Conservation (phyloP, 35 echinoderm and acorn worm species). For the Heliocidaris erythrogramma region DNA sequence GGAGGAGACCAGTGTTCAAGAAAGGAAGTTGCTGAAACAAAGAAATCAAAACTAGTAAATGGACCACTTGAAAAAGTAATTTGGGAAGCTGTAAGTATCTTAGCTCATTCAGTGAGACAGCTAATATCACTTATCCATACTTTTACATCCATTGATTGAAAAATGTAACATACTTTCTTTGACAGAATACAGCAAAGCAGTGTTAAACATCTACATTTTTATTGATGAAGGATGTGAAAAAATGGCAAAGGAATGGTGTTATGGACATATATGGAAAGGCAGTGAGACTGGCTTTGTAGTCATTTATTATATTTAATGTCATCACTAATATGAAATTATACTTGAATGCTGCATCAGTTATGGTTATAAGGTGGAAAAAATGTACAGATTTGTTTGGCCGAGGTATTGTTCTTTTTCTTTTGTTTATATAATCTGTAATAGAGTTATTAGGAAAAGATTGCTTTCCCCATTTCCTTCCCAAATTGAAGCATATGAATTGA, state of each 20-base stretch:
- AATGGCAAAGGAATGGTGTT: too few relatives aligned
- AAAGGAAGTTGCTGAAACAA: conserved; percentile 76
- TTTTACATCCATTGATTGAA: background rate
- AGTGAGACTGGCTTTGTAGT: background rate
- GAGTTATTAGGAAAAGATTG: too few relatives aligned
- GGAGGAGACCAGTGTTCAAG: conserved; percentile 54
- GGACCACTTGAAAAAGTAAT: conserved; percentile 70
- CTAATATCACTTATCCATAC: background rate
- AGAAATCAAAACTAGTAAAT: conserved; percentile 63
- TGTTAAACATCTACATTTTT: background rate
- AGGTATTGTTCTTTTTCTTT: too few relatives aligned
- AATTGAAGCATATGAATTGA: too few relatives aligned
- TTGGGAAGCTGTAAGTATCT: conserved; percentile 77
- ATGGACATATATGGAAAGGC: background rate
- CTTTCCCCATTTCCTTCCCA: too few relatives aligned
- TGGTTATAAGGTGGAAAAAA: too few relatives aligned
- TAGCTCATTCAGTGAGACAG: background rate
- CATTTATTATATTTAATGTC: background rate
- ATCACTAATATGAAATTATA: too few relatives aligned
- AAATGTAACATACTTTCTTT: background rate
- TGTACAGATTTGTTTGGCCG: too few relatives aligned
- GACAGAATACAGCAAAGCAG: background rate
- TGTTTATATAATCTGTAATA: too few relatives aligned
- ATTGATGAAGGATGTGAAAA: background rate
- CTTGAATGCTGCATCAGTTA: too few relatives aligned